Evolutionary conservation across 2,113 vertebrate genomes (phyloP).

Genomic region (Semicossyphus pulcher): DNA sequence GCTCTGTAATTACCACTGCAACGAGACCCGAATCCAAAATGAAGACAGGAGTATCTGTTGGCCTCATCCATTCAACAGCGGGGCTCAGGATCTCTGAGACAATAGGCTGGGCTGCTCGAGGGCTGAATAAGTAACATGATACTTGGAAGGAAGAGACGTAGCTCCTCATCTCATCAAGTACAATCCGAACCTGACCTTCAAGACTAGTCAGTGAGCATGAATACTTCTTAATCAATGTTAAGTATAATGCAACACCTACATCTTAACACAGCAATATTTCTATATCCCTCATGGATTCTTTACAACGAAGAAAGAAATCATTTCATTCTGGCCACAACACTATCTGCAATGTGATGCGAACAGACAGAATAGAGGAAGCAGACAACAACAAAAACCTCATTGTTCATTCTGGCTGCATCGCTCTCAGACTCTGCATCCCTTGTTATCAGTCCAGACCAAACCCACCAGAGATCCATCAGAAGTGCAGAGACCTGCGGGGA

Average conservation of each 20-base stretch:
- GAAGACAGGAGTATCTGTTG: constrained; percentile 7
- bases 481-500: neutral
- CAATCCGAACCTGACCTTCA: constrained; percentile 42
- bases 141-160: constrained; percentile 28
- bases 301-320: neutral
- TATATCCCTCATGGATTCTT: neutral
- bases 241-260: neutral
- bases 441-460: constrained; percentile 24
- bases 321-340: neutral
- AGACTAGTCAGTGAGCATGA: constrained; percentile 13
- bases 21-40: constrained; percentile 11
- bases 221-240: neutral
- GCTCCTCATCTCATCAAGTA: constrained; percentile 40
- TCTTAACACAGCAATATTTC: neutral
- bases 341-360: accelerated
- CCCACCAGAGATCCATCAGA: constrained; percentile 28
- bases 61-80: neutral
- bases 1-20: neutral
- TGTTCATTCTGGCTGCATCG: constrained; percentile 29
- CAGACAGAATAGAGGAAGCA: neutral
- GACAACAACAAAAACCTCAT: constrained; percentile 3
- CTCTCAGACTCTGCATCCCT: neutral
- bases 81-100: neutral
- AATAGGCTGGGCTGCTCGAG: constrained; percentile 5
- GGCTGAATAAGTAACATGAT: constrained; percentile 53